phyloP scores from a whole-genome alignment of 1,140 invertebrate species.

The Bradynema listronoti region DNA sequence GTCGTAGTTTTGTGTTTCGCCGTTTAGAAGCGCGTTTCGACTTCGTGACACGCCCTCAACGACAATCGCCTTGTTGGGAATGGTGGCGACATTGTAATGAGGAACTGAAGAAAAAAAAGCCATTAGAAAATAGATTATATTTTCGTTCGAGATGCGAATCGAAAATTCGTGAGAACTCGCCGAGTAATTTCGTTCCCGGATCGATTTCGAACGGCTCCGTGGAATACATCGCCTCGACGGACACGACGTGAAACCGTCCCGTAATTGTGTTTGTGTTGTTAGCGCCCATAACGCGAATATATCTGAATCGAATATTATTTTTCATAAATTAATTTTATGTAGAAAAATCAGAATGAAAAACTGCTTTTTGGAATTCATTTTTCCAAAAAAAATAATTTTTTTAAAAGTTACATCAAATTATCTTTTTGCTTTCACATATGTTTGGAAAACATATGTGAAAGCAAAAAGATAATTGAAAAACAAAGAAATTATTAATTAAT shows the following conservation, averaged over 20 bases:
- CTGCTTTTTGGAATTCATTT: no score
- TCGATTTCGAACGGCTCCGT: conserved; percentile 36
- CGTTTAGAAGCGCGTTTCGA: conserved; percentile 89
- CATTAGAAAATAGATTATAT: no score
- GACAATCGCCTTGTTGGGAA: conserved; percentile 77
- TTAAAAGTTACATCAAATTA: no score
- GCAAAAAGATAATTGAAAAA: no score
- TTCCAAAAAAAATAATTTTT: no score
- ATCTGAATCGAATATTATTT: conserved; percentile 21
- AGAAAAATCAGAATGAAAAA: no score
- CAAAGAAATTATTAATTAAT: conserved; percentile 12
- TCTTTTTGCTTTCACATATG: no score
- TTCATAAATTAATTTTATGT: no score
- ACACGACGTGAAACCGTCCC: conserved; percentile 71
- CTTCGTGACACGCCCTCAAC: conserved; percentile 85
- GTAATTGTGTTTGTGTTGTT: conserved; percentile 12
- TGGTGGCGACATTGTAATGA: conserved; percentile 80
- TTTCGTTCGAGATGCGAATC: no score
- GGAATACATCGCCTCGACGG: conserved; percentile 80
- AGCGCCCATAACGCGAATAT: conserved; percentile 34
- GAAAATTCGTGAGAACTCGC: conserved; percentile 11
- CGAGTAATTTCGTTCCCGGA: conserved; percentile 27
- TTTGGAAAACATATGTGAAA: no score
- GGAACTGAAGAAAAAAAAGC: conserved; percentile 68
- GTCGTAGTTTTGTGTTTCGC: conserved; percentile 85